These are phyloP conservation scores for Euleptes europaea DNA, from an alignment of 2,113 vertebrate genomes.

Conservation along the genomic window DNA sequence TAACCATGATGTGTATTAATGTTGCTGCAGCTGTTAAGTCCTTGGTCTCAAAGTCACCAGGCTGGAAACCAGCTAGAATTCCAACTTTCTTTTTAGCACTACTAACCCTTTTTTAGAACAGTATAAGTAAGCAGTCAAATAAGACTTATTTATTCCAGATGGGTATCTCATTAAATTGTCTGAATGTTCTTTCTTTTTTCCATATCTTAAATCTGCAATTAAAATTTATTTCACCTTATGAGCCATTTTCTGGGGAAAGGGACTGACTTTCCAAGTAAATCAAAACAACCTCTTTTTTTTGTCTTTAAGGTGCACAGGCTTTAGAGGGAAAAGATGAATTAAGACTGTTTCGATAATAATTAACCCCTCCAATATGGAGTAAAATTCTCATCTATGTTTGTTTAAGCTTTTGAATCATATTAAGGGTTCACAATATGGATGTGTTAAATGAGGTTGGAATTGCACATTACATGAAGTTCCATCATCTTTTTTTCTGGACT, in stretches of 20 bases:
- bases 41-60: conserved; percentile 16
- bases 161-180: conserved; percentile 13
- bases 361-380: not conserved
- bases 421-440: not conserved
- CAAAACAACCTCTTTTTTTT: not conserved
- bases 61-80: conserved; percentile 6
- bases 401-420: not conserved
- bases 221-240: conserved; percentile 10
- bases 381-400: not conserved
- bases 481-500: no score
- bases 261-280: not conserved
- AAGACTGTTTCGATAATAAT: no score
- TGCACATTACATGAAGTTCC: no score
- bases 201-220: not conserved
- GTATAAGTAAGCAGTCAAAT: not conserved
- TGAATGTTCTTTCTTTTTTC: not conserved
- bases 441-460: not conserved
- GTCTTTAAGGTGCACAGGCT: no score
- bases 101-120: not conserved
- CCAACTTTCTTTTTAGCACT: conserved; percentile 9
- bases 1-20: conserved; percentile 23
- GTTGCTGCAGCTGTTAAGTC: conserved; percentile 18
- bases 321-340: no score
- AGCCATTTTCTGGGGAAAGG: not conserved
- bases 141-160: conserved; percentile 18